A percentile compares a stretch with the other conserved stretches of the same genome.
phyloP scores from a whole-genome alignment of 2,888 invertebrate genomes.

The Idaea dimidiata region DNA sequence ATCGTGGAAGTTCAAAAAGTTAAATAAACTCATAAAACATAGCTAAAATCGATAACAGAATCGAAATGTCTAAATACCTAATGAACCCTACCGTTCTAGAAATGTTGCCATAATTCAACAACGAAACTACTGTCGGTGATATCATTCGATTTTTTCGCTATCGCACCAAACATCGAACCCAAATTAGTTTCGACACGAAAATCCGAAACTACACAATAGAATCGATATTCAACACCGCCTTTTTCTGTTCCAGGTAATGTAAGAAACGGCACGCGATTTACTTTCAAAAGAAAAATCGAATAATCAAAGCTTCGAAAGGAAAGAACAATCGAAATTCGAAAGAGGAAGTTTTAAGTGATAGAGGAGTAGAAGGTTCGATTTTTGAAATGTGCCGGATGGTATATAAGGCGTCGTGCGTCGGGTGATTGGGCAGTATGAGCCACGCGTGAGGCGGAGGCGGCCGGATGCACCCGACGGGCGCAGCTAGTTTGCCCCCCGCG shows the following conservation, averaged over 20 bases:
- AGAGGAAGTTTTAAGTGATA: slow-evolving; percentile 11
- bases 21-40: neutral
- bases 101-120: slow-evolving; percentile 10
- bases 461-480: slow-evolving; percentile 89
- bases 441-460: slow-evolving; percentile 58
- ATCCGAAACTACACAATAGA: slow-evolving; percentile 58
- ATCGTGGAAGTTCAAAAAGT: neutral
- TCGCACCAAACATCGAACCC: slow-evolving; percentile 68
- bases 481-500: slow-evolving; percentile 88
- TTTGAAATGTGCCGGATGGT: slow-evolving; percentile 43
- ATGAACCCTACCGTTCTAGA: slow-evolving; percentile 2
- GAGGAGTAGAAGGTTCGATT: slow-evolving; percentile 31
- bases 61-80: neutral
- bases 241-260: slow-evolving; percentile 69
- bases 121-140: slow-evolving; percentile 33
- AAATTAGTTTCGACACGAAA: slow-evolving; percentile 80
- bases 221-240: slow-evolving; percentile 69
- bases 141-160: slow-evolving; percentile 65
- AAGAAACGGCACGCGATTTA: slow-evolving; percentile 60
- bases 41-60: neutral
- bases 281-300: slow-evolving; percentile 36
- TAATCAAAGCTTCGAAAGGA: slow-evolving; percentile 48
- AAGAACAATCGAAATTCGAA: slow-evolving; percentile 52
- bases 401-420: slow-evolving; percentile 32
- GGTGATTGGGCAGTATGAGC: slow-evolving; percentile 55